Conservation (phyloP, 2,797 vertebrate species). For the Trichosurus vulpecula region DNA sequence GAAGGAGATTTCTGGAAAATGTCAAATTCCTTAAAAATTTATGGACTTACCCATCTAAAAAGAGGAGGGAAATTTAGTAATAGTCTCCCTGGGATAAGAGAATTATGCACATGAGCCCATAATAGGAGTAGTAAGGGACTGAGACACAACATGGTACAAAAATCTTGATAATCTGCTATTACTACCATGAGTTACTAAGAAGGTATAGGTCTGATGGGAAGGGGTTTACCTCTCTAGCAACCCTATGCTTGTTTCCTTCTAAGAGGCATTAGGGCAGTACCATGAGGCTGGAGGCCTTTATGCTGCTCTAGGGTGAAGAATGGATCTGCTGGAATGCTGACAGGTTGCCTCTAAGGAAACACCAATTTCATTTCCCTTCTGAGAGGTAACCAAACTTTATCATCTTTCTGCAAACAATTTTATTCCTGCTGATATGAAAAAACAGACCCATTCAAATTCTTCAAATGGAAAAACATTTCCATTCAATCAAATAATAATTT, state of each 20-base stretch:
- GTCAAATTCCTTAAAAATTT: neutral
- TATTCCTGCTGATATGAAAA: neutral
- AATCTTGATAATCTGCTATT: neutral
- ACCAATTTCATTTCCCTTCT: no score
- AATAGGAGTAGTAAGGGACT: neutral
- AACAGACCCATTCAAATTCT: neutral
- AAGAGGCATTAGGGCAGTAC: neutral
- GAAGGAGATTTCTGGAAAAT: no score
- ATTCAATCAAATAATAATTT: neutral
- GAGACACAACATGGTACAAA: neutral
- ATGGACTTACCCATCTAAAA: neutral
- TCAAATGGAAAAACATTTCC: neutral
- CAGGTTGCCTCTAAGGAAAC: no score
- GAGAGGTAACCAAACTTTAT: no score
- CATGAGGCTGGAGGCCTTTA: neutral
- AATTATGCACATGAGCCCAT: neutral
- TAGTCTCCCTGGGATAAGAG: neutral
- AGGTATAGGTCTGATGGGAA: neutral
- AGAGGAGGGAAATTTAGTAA: neutral
- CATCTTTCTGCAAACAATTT: neutral
- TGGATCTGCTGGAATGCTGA: no score
- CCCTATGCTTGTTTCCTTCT: neutral
- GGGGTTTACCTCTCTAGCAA: neutral
- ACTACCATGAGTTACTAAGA: neutral
- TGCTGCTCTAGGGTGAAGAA: neutral